These are phyloP conservation scores for Cuculus canorus DNA, from an alignment of 2,797 vertebrate genomes.

Conservation along the genomic window DNA sequence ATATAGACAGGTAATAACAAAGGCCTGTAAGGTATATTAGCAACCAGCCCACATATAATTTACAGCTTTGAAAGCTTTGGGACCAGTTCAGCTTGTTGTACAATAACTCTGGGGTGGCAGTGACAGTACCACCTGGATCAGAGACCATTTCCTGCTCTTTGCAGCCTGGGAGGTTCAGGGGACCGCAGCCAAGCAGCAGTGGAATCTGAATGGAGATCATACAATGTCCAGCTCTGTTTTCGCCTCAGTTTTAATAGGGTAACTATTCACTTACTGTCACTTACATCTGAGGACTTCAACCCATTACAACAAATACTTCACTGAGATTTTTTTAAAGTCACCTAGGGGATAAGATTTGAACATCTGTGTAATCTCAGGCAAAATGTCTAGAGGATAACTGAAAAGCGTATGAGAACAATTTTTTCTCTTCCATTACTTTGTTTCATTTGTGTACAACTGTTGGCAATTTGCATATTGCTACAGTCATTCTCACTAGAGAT, in stretches of 20 bases:
- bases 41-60: background rate
- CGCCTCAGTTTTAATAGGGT: background rate
- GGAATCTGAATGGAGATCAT: background rate
- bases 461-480: background rate
- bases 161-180: background rate
- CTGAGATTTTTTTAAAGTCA: background rate
- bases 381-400: background rate
- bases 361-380: background rate
- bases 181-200: background rate
- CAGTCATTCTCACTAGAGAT: background rate
- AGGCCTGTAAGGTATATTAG: background rate
- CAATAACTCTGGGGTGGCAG: background rate
- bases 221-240: background rate
- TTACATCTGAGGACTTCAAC: background rate
- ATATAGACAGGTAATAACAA: background rate
- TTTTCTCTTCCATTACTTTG: background rate
- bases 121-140: background rate
- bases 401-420: background rate
- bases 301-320: background rate
- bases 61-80: background rate
- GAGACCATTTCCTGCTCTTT: background rate
- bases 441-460: background rate
- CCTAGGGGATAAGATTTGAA: background rate
- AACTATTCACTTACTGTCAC: background rate
- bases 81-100: accelerated